phyloP scores from a whole-genome alignment of 2,888 invertebrate species.

The Papilio demoleus region DNA sequence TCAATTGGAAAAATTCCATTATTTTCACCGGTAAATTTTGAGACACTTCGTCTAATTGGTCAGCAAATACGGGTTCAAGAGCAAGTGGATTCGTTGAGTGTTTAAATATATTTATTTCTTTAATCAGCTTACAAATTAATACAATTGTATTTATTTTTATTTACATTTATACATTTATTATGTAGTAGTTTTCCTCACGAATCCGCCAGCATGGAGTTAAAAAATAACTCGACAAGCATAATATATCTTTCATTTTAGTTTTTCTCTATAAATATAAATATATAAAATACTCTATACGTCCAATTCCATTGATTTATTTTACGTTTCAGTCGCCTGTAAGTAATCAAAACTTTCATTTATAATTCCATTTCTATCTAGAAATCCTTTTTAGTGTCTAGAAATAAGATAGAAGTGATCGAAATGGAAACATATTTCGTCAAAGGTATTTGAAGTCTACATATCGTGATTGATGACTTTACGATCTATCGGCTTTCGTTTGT shows the following conservation, averaged over 20 bases:
- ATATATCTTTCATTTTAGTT: too few relatives aligned
- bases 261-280: too few relatives aligned
- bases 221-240: not conserved
- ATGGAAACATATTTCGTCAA: not conserved
- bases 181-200: not conserved
- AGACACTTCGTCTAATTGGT: conserved; percentile 28
- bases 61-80: conserved; percentile 34
- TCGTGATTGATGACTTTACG: conserved; percentile 9
- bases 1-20: too few relatives aligned
- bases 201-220: not conserved
- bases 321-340: too few relatives aligned
- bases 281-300: too few relatives aligned
- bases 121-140: not conserved
- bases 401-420: not conserved
- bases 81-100: conserved; percentile 20
- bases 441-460: not conserved
- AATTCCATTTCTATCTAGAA: not conserved
- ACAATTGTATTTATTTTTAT: not conserved
- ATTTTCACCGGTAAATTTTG: not conserved
- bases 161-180: not conserved
- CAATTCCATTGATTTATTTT: not conserved
- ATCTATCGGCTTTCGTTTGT: conserved; percentile 1
- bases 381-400: not conserved
- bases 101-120: conserved; percentile 6
- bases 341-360: not conserved